Evolutionary conservation across 2,888 invertebrate species (phyloP), one percentile per base, ranked within the genome.

Genomic region (Rhagium mordax): DNA sequence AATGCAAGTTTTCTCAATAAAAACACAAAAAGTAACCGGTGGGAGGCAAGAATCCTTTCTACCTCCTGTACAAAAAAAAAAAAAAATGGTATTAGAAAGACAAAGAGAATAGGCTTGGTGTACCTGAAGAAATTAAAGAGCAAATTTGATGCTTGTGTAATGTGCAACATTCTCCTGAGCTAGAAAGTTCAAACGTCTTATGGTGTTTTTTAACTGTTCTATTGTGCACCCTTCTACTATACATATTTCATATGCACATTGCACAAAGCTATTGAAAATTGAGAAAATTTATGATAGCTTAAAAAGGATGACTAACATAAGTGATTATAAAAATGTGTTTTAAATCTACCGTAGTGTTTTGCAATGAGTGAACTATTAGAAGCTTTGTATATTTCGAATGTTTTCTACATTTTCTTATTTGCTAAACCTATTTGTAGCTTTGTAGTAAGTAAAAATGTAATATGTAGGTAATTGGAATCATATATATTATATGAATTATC

Each of bases 361-460:
- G 81, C 82, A 79, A 81, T 76, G 80, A 82, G 82, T 82, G 82
- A 82, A 76, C 74, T 81, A 72, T 82, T 81, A 83, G 82, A 82
- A 78, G 82, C 83, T 83, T 83, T 82, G 80, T 82, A 83, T 74
- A 82, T 81, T 84, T 81, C 77, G 76, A 81, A 79, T 80, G 81
- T 78, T 79, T 81, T 81, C 81, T 81, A 78, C 79, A 82, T 79
- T 81, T 82, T 78, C 78, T 80, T 80, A 80, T 82, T 80, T 80
- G 81, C 83, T 81, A 84, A 82, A 81, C 80, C 79, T 81, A 74
- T 81, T 82, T 82, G 83, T 83, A 85, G 84, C 85, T 84, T 85
- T 81, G 86, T 86, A 86, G 85, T 85, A 85, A 85, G 85, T 85
- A 85, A 85, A 82, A 61, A 82, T 79, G 79, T 81, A 79, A 80